Percentiles rank a stretch among this genome's conserved stretches.
Evolutionary conservation across 2,888 invertebrate species (phyloP).

Genomic region (Melipona beecheii): DNA sequence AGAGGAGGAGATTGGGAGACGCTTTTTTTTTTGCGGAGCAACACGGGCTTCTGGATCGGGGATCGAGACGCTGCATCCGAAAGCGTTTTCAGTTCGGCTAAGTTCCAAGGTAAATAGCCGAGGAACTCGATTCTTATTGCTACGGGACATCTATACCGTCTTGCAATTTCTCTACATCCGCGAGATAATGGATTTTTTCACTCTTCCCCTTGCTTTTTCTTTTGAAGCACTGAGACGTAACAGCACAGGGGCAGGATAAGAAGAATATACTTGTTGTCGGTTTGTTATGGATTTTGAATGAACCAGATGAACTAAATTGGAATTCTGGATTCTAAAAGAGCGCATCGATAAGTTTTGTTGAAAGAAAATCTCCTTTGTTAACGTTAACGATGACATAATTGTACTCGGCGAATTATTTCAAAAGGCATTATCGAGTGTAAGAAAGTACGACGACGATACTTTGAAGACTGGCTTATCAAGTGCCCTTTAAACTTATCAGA

Average conservation of each 20-base stretch:
- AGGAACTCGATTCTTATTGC: slow-evolving; percentile 49
- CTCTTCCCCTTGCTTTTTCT: neutral
- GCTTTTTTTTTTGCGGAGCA: slow-evolving; percentile 53
- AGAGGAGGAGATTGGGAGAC: slow-evolving; percentile 31
- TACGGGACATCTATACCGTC: neutral
- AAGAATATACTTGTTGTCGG: neutral
- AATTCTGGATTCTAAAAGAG: too few species aligned
- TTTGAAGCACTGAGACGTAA: neutral
- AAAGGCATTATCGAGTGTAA: too few species aligned
- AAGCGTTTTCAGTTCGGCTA: slow-evolving; percentile 52
- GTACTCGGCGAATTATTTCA: too few species aligned
- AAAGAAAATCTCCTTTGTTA: too few species aligned
- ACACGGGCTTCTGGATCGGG: slow-evolving; percentile 52
- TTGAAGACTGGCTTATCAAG: neutral
- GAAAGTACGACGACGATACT: too few species aligned
- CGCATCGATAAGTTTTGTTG: too few species aligned
- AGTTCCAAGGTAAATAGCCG: slow-evolving; percentile 58
- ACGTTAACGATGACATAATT: too few species aligned
- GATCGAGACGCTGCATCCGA: slow-evolving; percentile 52
- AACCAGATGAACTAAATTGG: too few species aligned
- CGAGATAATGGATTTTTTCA: neutral
- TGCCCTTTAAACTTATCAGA: slow-evolving; percentile 32
- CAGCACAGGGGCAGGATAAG: neutral
- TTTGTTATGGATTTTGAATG: too few species aligned
- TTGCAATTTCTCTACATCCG: neutral